phyloP scores from a whole-genome alignment of 1,140 invertebrate genomes.

The Zaprionus nigranus region DNA sequence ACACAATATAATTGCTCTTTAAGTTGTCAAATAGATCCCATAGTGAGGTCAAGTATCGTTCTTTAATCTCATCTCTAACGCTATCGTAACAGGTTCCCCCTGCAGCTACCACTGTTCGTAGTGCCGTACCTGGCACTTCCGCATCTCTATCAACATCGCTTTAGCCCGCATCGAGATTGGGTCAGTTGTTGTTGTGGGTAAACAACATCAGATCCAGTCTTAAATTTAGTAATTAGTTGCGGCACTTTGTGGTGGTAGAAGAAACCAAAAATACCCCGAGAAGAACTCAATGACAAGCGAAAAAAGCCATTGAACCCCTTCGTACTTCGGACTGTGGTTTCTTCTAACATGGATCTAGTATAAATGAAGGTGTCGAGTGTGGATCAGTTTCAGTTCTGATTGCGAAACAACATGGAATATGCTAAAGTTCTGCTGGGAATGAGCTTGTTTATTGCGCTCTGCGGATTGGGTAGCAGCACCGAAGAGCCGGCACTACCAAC shows the following conservation, averaged over 20 bases:
- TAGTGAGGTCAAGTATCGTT: neutral
- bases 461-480: conserved; percentile 6
- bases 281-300: conserved; percentile 61
- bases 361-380: conserved; percentile 57
- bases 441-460: conserved; percentile 21
- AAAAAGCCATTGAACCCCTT: conserved; percentile 60
- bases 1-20: neutral
- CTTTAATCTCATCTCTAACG: neutral
- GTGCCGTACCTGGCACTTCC: conserved; percentile 19
- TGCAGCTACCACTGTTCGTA: conserved; percentile 12
- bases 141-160: conserved; percentile 18
- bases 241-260: neutral
- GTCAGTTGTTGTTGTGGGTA: conserved; percentile 37
- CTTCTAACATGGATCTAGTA: conserved; percentile 35
- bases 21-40: neutral
- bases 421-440: conserved; percentile 40
- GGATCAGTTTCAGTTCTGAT: conserved; percentile 46
- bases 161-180: conserved; percentile 23
- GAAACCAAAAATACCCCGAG: neutral
- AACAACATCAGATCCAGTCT: conserved; percentile 25
- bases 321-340: conserved; percentile 23
- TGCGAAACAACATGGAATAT: conserved; percentile 54
- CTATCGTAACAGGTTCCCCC: neutral
- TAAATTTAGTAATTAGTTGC: conserved; percentile 48
- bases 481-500: neutral